Base-by-base conservation (phyloP, 2,888 invertebrate species). In the Hoplodrina ambigua region DNA sequence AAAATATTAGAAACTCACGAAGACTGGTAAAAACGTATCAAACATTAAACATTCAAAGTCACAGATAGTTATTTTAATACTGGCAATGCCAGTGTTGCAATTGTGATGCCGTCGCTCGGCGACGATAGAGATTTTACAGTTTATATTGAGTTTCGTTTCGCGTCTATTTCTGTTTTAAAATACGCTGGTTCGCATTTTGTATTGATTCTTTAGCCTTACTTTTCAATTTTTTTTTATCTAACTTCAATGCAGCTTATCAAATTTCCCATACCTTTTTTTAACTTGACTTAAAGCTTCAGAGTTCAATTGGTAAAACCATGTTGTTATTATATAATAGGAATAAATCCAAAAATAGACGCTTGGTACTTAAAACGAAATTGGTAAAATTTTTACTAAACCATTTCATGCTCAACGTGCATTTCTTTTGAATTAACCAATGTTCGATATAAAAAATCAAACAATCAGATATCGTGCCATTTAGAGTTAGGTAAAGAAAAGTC, bases 1-100 rank as follows among this genome's bases (percentile, higher is more conserved):
- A 17, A 74, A 37, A 19, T 54, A 58, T 30, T 30, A 49, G 53
- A 68, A 44, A 53, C 49, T 55, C 44, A 57, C 59, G 25, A 59
- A 59, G 60, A 61, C 58, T 72, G 59, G 19, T 59, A 56, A 33
- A 76, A 75, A 60, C 75, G 79, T 78, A 78, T 72, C 65, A 61
- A 60, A 50, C 13, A 54, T 53, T 33, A n/a, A 52, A 49, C 17
- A 72, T 30, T 50, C 44, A 55, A 46, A 71, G 44, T 55, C 49
- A 50, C 49, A 49, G 17, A 15, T 19, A 37, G 25, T 58, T 46
- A 56, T 62, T 37, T 30, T 33, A 55, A 74, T 64, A n/a, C 19
- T 57, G 20, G n/a, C 11, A 50, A 54, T 54, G n/a, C 25, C 19
- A 20, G 66, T n/a, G 46, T 33, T 25, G 44, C 20, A 72, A 59